A percentile compares a stretch with the other conserved stretches of the same genome.
These are phyloP conservation scores for Drosophila nr. fundita DNA, from an alignment of 2,888 invertebrate species.

Conservation along the genomic window DNA sequence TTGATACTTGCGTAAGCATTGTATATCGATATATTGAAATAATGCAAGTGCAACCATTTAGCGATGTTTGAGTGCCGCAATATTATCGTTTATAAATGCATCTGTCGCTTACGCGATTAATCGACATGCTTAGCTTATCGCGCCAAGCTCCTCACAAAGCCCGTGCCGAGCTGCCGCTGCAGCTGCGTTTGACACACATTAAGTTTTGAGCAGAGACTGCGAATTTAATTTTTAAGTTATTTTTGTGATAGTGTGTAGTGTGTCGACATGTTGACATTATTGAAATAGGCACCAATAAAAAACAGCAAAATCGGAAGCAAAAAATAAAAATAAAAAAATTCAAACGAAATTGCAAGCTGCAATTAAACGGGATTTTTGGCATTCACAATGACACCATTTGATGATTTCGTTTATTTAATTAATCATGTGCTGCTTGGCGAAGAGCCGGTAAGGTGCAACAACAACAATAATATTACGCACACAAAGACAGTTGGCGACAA, in stretches of 20 bases:
- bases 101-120: conserved; percentile 3
- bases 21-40: neutral
- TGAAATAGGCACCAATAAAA: conserved; percentile 9
- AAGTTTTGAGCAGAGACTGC: conserved; percentile 12
- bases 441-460: conserved; percentile 86
- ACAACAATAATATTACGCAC: neutral
- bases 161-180: conserved; percentile 34
- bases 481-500: conserved; percentile 1
- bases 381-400: conserved; percentile 86
- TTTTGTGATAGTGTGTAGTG: conserved; percentile 36
- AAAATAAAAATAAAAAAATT: conserved; percentile 7
- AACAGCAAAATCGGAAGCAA: conserved; percentile 3
- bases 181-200: conserved; percentile 38
- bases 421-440: conserved; percentile 87
- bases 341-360: conserved; percentile 36
- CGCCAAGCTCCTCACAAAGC: conserved; percentile 37
- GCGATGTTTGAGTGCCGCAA: conserved; percentile 1
- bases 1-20: neutral
- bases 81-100: neutral
- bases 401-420: conserved; percentile 87
- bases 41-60: neutral
- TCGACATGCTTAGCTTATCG: conserved; percentile 32
- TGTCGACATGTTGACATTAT: conserved; percentile 27
- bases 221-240: conserved; percentile 36
- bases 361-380: conserved; percentile 23